Evolutionary conservation across 2,113 vertebrate species (phyloP), one percentile per base, ranked within the genome.

Genomic region (Cyanoliseus patagonus): DNA sequence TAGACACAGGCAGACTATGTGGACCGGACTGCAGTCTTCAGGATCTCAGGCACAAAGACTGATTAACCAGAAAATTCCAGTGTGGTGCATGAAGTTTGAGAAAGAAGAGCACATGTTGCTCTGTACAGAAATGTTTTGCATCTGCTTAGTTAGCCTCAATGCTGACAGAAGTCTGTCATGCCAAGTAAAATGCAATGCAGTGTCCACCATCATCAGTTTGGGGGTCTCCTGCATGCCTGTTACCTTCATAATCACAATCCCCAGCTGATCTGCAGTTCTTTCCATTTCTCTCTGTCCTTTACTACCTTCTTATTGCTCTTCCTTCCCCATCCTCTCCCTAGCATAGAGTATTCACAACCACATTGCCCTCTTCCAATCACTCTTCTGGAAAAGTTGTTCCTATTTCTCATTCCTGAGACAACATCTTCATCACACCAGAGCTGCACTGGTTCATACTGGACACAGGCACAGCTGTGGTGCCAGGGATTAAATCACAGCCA

Each of bases 1-100:
- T 10, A 51, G 62, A 27, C 42, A 10, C 27, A 59, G n/a, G 5
- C 1, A 42, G 30, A 23, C 5, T 3, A 11, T 0, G 9, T 51
- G 28, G 22, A 23, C 35, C 8, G 23, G 44, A 28, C 27, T 37
- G 53, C 13, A 86, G 37, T 39, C 63, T 64, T 46, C 25, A 57
- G 49, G 55, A n/a, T 44, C 4, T 27, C 41, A 67, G 41, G 64
- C 31, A 72, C 41, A 73, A 42, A 64, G 20, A 42, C 20, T 17
- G 25, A 33, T 51, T 53, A 42, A 70, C 55, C 27, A 75, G 33
- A 69, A 73, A 35, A 53, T 31, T n/a, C 33, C n/a, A 22, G 25
- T 12, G 24, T 41, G 39, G 35, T 23, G 11, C 37, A 30, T 10
- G 13, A 83, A 52, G 39, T 30, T 23, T 42, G 42, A 31, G 47